These are phyloP conservation scores for Hydrochoerus hydrochaeris DNA, from an alignment of 2,113 vertebrate species.

Conservation along the genomic window DNA sequence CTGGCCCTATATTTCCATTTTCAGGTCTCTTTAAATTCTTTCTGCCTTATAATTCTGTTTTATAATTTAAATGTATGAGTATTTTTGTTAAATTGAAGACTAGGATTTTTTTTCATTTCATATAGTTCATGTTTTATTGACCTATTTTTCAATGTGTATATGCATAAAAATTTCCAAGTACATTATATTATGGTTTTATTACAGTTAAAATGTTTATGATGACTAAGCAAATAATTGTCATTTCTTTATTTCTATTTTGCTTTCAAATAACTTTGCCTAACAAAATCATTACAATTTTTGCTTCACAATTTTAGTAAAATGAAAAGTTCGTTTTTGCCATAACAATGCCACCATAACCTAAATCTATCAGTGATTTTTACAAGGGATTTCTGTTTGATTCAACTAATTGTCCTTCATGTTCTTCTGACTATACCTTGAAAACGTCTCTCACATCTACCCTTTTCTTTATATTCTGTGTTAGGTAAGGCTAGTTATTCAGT, in stretches of 20 bases:
- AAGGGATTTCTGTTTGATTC: not conserved
- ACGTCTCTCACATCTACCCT: not conserved
- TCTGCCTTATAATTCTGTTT: not conserved
- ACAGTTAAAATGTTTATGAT: not conserved
- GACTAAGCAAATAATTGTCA: not conserved
- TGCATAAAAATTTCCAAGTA: conserved; percentile 28
- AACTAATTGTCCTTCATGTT: not conserved
- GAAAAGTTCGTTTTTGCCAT: not conserved
- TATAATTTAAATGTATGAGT: not conserved
- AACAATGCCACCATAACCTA: not conserved
- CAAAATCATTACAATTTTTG: not conserved
- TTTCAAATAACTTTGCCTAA: conserved; percentile 6
- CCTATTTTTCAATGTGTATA: not conserved
- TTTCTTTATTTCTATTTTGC: not conserved
- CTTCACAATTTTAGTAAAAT: conserved; percentile 4
- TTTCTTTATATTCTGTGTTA: conserved; percentile 8
- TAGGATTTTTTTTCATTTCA: not conserved
- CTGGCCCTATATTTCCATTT: not conserved
- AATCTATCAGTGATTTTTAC: not conserved
- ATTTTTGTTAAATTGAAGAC: not conserved
- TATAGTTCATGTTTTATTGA: conserved; percentile 1
- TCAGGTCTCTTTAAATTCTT: conserved; percentile 31
- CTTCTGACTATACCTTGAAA: not conserved
- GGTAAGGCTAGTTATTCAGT: not conserved
- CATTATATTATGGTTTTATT: not conserved